Conservation (phyloP, 2,113 vertebrate genomes). For the Condylura cristata region DNA sequence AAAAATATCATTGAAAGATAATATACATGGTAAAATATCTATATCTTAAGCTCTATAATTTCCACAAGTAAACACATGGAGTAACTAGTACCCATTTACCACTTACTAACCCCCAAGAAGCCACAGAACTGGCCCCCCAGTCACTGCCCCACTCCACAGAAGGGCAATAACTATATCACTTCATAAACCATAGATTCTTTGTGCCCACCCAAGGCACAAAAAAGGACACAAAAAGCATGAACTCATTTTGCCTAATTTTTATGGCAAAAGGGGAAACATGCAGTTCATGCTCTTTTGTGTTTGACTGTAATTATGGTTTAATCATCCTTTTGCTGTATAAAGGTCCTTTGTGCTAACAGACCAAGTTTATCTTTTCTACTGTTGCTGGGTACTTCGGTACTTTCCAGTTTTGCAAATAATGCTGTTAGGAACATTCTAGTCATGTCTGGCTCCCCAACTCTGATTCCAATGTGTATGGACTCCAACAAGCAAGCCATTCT, state of each 20-base stretch:
- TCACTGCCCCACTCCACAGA: neutral
- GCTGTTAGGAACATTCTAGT: neutral
- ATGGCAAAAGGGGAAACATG: neutral
- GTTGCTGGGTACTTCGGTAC: neutral
- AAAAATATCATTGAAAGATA: neutral
- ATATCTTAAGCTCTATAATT: slow-evolving; percentile 4
- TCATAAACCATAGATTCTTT: neutral
- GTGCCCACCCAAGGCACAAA: neutral
- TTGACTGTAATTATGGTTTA: neutral
- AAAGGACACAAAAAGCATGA: neutral
- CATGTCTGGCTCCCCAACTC: too few species aligned
- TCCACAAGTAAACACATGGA: slow-evolving; percentile 2
- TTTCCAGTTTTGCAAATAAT: slow-evolving; percentile 11
- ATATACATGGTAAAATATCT: neutral
- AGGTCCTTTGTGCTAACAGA: neutral
- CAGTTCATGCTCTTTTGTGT: neutral
- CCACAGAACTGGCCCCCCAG: neutral
- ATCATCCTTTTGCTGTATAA: neutral
- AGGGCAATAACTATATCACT: neutral
- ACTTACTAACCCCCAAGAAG: neutral
- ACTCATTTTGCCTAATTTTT: neutral
- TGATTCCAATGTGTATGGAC: too few species aligned
- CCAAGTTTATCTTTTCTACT: neutral
- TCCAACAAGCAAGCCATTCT: too few species aligned
- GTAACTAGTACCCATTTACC: neutral